These are phyloP conservation scores for Hydrozoanthus tunicans DNA, from an alignment of 64 coral and sea anemone genomes.

Conservation along the genomic window DNA sequence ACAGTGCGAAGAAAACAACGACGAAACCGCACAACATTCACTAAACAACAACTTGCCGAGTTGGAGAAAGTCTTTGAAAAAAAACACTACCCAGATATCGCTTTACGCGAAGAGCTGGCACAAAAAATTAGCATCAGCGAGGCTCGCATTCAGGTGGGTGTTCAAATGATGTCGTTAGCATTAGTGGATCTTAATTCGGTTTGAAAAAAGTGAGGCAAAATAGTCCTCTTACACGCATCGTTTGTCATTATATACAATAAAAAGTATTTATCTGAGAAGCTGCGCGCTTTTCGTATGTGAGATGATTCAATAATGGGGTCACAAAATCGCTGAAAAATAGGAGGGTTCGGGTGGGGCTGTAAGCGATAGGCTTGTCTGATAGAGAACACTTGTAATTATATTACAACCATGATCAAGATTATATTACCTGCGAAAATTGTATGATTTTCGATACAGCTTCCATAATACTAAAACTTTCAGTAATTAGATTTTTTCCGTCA, in stretches of 20 bases:
- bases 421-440: constrained; percentile 87
- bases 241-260: constrained; percentile 32
- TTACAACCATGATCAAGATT: constrained; percentile 85
- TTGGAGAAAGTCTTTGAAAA: constrained; percentile 99
- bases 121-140: constrained; percentile 97
- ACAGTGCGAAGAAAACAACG: constrained; percentile 92
- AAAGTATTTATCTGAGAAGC: constrained; percentile 5
- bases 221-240: neutral
- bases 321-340: constrained; percentile 34
- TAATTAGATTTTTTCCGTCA: constrained; percentile 87
- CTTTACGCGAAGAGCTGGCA: constrained; percentile 90
- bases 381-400: constrained; percentile 75
- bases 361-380: constrained; percentile 77
- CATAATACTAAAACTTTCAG: constrained; percentile 61
- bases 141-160: constrained; percentile 91
- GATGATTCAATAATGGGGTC: constrained; percentile 42
- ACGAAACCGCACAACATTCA: constrained; percentile 97
- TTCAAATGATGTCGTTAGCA: neutral
- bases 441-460: constrained; percentile 81
- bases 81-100: constrained; percentile 98
- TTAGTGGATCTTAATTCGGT: neutral
- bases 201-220: neutral
- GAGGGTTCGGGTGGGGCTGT: constrained; percentile 81
- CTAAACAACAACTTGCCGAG: constrained; percentile 91
- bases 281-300: neutral